phyloP scores from a whole-genome alignment of 2,113 vertebrate genomes.

The Sander lucioperca region DNA sequence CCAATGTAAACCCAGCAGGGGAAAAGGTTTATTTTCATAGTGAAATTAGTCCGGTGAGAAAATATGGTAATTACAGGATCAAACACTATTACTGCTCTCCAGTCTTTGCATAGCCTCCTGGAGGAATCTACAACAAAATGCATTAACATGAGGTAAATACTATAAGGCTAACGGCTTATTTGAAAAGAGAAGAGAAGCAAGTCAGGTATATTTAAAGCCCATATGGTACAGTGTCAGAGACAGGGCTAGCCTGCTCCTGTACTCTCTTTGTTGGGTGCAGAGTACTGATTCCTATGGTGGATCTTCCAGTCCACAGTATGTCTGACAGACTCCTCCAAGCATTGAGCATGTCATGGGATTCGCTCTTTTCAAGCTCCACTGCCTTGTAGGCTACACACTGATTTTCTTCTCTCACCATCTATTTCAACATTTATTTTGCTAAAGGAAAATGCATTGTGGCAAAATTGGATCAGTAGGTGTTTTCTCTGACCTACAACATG shows the following conservation, averaged over 20 bases:
- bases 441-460: not conserved
- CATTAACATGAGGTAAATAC: not conserved
- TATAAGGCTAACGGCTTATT: not conserved
- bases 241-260: not conserved
- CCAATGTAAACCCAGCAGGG: not conserved
- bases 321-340: constrained; percentile 6
- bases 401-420: not conserved
- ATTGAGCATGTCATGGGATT: not conserved
- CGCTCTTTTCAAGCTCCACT: constrained; percentile 4
- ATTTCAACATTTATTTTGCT: not conserved
- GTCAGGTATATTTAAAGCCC: not conserved
- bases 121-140: not conserved
- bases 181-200: not conserved
- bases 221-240: not conserved
- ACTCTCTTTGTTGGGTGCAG: not conserved
- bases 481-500: not conserved
- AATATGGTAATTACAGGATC: no score
- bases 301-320: not conserved
- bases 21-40: no score
- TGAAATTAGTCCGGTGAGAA: no score
- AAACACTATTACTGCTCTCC: no score
- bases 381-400: not conserved
- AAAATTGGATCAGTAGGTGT: not conserved
- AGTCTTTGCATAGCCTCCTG: no score
- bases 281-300: not conserved